Conservation (phyloP, 2,888 invertebrate species). For the Latheticus oryzae region DNA sequence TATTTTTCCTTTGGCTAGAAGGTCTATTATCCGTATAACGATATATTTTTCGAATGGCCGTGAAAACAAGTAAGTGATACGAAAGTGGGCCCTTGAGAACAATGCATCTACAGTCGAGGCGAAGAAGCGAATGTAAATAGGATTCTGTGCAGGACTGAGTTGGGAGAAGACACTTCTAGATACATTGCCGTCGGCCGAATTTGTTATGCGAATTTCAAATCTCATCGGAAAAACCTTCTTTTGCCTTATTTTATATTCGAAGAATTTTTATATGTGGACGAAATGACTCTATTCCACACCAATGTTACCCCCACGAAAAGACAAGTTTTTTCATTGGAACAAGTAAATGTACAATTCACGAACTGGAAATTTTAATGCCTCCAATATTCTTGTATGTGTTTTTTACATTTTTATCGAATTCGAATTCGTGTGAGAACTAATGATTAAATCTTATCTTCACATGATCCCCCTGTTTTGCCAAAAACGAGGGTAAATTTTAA, state of each 20-base stretch:
- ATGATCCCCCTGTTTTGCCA: too few species aligned
- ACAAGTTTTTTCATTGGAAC: too few species aligned
- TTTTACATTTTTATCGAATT: too few species aligned
- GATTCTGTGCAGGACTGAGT: constrained; percentile 48
- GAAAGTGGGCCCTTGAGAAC: constrained; percentile 57
- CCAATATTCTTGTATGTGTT: too few species aligned
- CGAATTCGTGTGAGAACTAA: too few species aligned
- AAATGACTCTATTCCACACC: constrained; percentile 21
- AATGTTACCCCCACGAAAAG: constrained; percentile 28
- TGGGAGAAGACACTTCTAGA: constrained; percentile 46
- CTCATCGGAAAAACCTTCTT: constrained; percentile 42
- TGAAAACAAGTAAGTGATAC: constrained; percentile 59
- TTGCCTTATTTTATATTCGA: constrained; percentile 36
- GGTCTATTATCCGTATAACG: constrained; percentile 54
- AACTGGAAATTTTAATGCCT: too few species aligned
- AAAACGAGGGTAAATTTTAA: too few species aligned
- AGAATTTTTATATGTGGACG: constrained; percentile 25
- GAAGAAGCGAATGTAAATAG: constrained; percentile 57
- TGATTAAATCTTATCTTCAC: too few species aligned
- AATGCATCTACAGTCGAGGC: constrained; percentile 53
- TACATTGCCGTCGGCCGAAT: constrained; percentile 49
- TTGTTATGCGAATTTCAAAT: constrained; percentile 47
- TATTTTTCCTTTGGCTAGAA: constrained; percentile 49
- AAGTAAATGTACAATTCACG: too few species aligned
- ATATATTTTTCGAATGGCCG: constrained; percentile 55